Percentiles rank a stretch among this genome's conserved stretches.
These are phyloP conservation scores for Synanthedon andrenaeformis DNA, from an alignment of 2,888 invertebrate genomes.

Conservation along the genomic window DNA sequence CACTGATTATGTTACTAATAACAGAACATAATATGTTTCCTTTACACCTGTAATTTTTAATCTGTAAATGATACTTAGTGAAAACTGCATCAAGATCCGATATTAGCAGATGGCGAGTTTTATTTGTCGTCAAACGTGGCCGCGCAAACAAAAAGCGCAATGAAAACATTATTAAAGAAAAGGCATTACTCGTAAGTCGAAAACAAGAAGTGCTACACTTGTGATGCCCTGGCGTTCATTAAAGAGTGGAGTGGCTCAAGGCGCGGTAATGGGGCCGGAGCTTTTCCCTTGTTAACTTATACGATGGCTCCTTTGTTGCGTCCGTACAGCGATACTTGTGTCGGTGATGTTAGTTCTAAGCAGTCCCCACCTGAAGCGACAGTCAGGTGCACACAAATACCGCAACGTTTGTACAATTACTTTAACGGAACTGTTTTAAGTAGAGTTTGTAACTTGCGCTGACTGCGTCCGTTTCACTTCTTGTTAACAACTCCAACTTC, in stretches of 20 bases:
- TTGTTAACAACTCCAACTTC: conserved; percentile 23
- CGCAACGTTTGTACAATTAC: conserved; percentile 53
- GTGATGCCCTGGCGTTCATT: conserved; percentile 24
- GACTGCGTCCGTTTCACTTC: conserved; percentile 22
- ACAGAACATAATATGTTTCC: too few relatives aligned
- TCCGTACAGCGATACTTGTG: conserved; percentile 17
- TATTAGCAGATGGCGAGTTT: too few relatives aligned
- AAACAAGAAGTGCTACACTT: conserved; percentile 14
- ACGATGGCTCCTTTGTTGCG: conserved; percentile 48
- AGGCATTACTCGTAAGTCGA: conserved; percentile 7
- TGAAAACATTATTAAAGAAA: conserved; percentile 10
- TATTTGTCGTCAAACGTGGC: too few relatives aligned
- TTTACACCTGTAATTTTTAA: too few relatives aligned
- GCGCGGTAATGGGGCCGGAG: conserved; percentile 49
- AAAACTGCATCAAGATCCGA: too few relatives aligned
- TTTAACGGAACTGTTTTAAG: conserved; percentile 45
- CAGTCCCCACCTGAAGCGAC: conserved; percentile 33
- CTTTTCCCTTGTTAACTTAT: conserved; percentile 54
- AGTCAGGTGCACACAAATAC: conserved; percentile 35
- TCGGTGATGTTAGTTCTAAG: conserved; percentile 25
- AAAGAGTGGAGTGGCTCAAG: conserved; percentile 20
- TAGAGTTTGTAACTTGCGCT: conserved; percentile 31
- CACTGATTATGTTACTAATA: too few relatives aligned
- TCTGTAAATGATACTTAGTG: too few relatives aligned
- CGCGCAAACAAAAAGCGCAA: neutral